Percentiles rank a stretch among this genome's conserved stretches.
Evolutionary conservation across 1,140 invertebrate species (phyloP).

Genomic region (Papilio xuthus): DNA sequence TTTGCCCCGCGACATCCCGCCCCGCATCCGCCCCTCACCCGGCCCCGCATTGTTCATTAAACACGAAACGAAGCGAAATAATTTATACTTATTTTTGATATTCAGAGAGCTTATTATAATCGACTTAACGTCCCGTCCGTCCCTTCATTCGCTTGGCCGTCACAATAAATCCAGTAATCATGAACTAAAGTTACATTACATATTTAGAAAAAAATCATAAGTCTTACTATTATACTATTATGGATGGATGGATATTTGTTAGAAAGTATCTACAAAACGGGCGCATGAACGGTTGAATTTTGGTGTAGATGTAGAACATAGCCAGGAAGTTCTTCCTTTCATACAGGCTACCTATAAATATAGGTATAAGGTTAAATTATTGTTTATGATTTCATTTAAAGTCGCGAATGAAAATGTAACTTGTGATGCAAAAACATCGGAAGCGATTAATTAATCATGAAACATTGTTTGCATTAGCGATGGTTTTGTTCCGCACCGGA

Average conservation of each 20-base stretch:
- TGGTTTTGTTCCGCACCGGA: neutral
- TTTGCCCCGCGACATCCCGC: too few species aligned
- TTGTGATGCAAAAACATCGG: neutral
- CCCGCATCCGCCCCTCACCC: neutral
- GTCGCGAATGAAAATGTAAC: neutral
- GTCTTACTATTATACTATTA: too few species aligned
- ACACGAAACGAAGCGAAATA: neutral
- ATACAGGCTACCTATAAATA: too few species aligned
- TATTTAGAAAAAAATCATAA: neutral
- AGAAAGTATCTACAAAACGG: too few species aligned
- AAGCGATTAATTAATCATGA: constrained; percentile 6
- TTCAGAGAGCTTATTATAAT: constrained; percentile 14
- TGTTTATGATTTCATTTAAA: neutral
- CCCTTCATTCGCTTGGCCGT: neutral
- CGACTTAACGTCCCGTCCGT: neutral
- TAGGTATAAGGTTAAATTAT: too few species aligned
- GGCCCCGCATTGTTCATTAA: neutral
- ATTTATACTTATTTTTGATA: constrained; percentile 14
- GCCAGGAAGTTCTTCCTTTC: too few species aligned
- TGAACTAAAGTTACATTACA: neutral
- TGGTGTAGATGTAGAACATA: too few species aligned
- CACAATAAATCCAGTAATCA: neutral
- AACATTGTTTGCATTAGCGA: neutral
- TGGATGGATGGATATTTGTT: too few species aligned
- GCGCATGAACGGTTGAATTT: too few species aligned